Evolutionary conservation across 2,113 vertebrate species (phyloP).

Genomic region (Plecturocebus donacophilus): DNA sequence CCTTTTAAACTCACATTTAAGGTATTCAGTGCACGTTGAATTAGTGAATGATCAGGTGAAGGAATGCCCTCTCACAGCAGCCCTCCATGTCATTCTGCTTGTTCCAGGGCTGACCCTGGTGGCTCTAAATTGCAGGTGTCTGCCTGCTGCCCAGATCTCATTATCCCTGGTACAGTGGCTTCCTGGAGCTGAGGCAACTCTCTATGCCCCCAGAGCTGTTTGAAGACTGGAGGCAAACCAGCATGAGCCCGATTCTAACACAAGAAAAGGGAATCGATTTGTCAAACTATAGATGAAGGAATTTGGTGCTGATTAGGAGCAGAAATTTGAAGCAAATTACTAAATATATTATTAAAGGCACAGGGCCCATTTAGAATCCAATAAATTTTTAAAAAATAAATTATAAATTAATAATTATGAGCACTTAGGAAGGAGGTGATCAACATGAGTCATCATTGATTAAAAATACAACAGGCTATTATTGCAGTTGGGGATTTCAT

Average conservation of each 20-base stretch:
- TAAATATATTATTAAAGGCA: slow-evolving; percentile 23
- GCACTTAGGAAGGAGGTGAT: slow-evolving; percentile 24
- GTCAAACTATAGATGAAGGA: neutral
- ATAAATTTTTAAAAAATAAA: neutral
- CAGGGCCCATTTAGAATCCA: neutral
- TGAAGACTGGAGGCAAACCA: neutral
- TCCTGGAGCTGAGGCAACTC: neutral
- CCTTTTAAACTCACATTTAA: neutral
- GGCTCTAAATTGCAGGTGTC: neutral
- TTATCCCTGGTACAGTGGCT: neutral
- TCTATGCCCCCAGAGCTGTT: neutral
- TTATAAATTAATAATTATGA: slow-evolving; percentile 42
- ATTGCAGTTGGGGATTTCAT: neutral
- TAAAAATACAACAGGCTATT: slow-evolving; percentile 40
- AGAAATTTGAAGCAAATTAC: slow-evolving; percentile 18
- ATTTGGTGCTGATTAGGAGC: neutral
- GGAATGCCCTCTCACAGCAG: neutral
- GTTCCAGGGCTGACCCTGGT: neutral
- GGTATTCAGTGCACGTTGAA: neutral
- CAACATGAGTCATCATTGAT: slow-evolving; percentile 31
- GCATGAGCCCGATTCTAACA: neutral
- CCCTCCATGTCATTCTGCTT: neutral
- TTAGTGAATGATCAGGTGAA: neutral
- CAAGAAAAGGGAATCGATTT: neutral
- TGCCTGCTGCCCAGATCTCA: neutral